Conservation (phyloP, 2,888 invertebrate species). For the Nemotelus nigrinus region DNA sequence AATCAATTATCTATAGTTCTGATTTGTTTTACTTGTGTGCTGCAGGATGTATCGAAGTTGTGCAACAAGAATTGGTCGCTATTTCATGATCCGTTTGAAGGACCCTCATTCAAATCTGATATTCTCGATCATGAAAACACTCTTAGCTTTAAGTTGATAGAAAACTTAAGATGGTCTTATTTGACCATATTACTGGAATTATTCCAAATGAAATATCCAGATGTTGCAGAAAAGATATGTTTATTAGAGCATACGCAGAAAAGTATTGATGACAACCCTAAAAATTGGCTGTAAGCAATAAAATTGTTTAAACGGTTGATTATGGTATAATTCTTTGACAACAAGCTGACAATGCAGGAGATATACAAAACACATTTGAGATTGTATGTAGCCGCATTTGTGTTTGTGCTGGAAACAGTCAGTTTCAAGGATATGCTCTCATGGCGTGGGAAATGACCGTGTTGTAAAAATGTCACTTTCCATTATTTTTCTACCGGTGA, state of each 20-base stretch:
- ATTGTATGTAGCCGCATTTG: no score
- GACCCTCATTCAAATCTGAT: background rate
- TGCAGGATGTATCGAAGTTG: background rate
- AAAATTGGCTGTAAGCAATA: no score
- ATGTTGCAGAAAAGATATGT: background rate
- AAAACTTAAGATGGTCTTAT: conserved; percentile 15
- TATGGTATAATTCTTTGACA: no score
- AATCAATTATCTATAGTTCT: background rate
- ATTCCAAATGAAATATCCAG: conserved; percentile 9
- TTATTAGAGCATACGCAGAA: no score
- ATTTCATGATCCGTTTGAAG: conserved; percentile 17
- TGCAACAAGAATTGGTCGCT: conserved; percentile 19
- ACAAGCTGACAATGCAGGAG: no score
- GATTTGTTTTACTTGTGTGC: background rate
- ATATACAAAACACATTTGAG: no score
- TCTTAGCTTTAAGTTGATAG: conserved; percentile 17
- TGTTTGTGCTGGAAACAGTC: no score
- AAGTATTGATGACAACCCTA: background rate
- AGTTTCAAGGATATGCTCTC: no score
- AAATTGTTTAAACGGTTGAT: no score
- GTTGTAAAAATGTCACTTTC: no score
- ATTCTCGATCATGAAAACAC: conserved; percentile 4
- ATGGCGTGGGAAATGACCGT: no score
- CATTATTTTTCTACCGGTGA: no score
- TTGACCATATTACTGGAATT: conserved; percentile 15